phyloP scores from a whole-genome alignment of 2,797 vertebrate genomes.

The Erpetoichthys calabaricus region DNA sequence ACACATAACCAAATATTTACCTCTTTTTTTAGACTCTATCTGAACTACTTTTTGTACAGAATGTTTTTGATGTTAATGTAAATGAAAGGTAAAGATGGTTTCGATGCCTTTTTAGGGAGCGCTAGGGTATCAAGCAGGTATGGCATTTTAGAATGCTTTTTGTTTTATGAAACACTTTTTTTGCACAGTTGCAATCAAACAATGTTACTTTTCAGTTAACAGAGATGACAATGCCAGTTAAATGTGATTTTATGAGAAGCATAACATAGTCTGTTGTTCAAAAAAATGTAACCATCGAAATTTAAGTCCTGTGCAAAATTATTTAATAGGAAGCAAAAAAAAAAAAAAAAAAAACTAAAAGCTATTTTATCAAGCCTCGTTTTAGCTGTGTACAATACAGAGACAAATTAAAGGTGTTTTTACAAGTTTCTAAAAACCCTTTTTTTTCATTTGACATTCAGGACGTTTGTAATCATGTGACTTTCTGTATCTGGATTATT shows the following conservation, averaged over 20 bases:
- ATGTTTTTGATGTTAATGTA: constrained; percentile 71
- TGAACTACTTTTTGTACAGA: constrained; percentile 77
- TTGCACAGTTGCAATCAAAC: constrained; percentile 66
- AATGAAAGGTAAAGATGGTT: constrained; percentile 55
- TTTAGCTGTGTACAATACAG: constrained; percentile 18
- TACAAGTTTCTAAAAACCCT: constrained; percentile 40
- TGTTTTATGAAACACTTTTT: constrained; percentile 53
- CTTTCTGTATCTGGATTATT: constrained; percentile 60
- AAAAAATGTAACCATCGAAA: constrained; percentile 6
- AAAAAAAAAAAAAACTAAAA: constrained; percentile 12
- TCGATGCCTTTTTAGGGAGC: constrained; percentile 43
- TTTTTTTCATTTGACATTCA: constrained; percentile 43
- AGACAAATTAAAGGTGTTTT: constrained; percentile 47
- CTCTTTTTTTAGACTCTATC: constrained; percentile 60
- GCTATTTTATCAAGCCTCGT: neutral
- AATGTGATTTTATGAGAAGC: constrained; percentile 42
- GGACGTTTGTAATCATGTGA: constrained; percentile 66
- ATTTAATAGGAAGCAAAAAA: constrained; percentile 21
- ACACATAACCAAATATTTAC: constrained; percentile 64
- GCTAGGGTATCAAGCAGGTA: constrained; percentile 27
- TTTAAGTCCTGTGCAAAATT: constrained; percentile 22
- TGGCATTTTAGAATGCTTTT: constrained; percentile 55
- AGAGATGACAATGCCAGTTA: constrained; percentile 51
- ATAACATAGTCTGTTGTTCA: constrained; percentile 33
- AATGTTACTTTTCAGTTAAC: constrained; percentile 38